Percentiles rank a stretch among this genome's conserved stretches.
Conservation (phyloP, 2,888 invertebrate species). For the Hecatera dysodea region DNA sequence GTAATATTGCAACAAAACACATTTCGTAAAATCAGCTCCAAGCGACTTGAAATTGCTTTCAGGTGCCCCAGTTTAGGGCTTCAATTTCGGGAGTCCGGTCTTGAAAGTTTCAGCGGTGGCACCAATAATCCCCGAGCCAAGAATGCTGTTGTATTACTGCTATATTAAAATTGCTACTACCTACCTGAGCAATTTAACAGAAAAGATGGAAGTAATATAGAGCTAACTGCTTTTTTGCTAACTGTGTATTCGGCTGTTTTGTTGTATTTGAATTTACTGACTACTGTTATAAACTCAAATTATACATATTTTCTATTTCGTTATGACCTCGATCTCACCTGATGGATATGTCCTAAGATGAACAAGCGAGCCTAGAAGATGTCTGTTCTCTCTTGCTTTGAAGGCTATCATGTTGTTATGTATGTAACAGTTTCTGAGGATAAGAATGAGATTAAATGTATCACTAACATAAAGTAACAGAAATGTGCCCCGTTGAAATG, state of each 20-base stretch:
- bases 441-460: background rate
- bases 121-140: constrained; percentile 38
- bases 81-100: constrained; percentile 51
- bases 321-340: no score
- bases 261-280: background rate
- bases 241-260: background rate
- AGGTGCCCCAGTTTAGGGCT: constrained; percentile 46
- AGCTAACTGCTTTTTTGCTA: background rate
- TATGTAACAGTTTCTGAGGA: no score
- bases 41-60: constrained; percentile 54
- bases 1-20: constrained; percentile 30
- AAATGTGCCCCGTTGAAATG: no score
- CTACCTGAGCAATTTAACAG: background rate
- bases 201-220: background rate
- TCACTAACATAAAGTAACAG: no score
- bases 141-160: constrained; percentile 14
- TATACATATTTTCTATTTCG: no score
- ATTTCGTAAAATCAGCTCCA: constrained; percentile 40
- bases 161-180: constrained; percentile 16
- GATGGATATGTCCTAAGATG: background rate
- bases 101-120: constrained; percentile 42
- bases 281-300: no score
- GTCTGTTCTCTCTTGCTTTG: no score
- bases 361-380: background rate
- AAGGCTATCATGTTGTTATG: no score